phyloP scores from a whole-genome alignment of 2,797 vertebrate species.

The Fratercula arctica region DNA sequence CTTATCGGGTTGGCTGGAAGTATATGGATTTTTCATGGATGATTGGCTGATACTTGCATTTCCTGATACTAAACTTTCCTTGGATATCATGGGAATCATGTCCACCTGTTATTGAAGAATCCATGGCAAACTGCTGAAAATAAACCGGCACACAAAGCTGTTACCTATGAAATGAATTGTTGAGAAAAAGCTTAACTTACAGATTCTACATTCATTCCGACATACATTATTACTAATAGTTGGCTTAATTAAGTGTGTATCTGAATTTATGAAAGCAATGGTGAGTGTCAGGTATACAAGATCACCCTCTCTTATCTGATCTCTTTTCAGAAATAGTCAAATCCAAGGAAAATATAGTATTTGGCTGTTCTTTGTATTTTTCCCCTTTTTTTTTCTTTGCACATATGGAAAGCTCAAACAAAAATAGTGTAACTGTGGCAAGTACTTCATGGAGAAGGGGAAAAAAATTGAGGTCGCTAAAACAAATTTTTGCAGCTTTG shows the following conservation, averaged over 20 bases:
- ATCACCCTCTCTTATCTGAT: not conserved
- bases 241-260: constrained; percentile 8
- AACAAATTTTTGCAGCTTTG: not conserved
- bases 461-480: not conserved
- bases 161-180: not conserved
- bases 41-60: not conserved
- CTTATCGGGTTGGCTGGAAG: not conserved
- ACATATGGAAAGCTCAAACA: not conserved
- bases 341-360: not conserved
- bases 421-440: accelerated
- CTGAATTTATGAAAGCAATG: not conserved
- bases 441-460: not conserved
- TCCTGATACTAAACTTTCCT: not conserved
- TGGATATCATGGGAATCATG: not conserved
- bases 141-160: not conserved
- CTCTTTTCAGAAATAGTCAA: not conserved
- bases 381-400: not conserved
- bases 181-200: not conserved
- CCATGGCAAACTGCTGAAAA: not conserved
- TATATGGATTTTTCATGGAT: not conserved
- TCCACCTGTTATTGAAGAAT: not conserved
- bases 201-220: not conserved
- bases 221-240: not conserved
- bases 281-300: not conserved
- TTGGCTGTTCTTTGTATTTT: not conserved